Conservation (phyloP, 2,113 vertebrate species). For the Passerina amoena region DNA sequence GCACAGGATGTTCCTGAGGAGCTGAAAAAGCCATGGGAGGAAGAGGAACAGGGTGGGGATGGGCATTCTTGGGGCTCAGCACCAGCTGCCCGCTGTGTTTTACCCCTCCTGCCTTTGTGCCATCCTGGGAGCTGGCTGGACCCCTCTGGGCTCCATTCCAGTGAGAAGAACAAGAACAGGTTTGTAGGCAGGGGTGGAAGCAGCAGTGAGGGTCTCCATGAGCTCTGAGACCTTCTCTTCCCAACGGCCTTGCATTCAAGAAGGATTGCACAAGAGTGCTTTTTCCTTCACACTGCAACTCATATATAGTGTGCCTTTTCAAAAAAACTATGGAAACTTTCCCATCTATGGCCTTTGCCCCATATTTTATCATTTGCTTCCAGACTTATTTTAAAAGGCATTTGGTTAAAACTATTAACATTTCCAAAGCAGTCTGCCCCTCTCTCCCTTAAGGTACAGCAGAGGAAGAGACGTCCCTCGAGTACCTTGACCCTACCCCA, state of each 20-base stretch:
- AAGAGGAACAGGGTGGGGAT: background rate
- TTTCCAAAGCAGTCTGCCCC: background rate
- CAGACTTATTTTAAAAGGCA: background rate
- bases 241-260: background rate
- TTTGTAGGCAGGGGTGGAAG: too few relatives aligned
- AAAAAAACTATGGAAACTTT: background rate
- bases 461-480: background rate
- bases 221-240: background rate
- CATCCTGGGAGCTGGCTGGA: background rate
- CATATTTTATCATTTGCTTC: background rate
- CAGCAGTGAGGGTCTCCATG: background rate
- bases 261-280: background rate
- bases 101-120: background rate
- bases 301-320: background rate
- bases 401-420: background rate
- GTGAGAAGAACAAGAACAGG: background rate
- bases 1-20: background rate
- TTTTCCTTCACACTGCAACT: background rate
- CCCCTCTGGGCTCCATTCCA: background rate
- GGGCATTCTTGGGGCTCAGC: background rate
- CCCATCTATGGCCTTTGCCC: background rate
- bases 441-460: background rate
- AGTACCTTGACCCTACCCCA: rapidly evolving
- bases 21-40: background rate
- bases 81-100: background rate